Evolutionary conservation across 2,113 vertebrate genomes (phyloP), one percentile per base, ranked within the genome.

Genomic region (Silurus glanis): DNA sequence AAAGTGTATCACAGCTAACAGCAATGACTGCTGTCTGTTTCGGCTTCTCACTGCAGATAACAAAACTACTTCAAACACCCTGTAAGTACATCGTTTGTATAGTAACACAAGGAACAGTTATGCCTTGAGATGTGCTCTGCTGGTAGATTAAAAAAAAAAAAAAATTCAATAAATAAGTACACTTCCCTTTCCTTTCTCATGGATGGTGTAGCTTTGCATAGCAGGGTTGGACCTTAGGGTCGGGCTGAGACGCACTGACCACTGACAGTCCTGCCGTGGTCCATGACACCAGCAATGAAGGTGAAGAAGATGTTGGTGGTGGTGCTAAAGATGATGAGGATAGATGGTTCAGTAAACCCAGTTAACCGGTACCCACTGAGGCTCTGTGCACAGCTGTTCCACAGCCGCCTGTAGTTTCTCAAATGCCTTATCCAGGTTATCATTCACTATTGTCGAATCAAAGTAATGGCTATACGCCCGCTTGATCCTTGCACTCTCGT

Each of bases 391-490:
- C 90, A 99, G 93, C 61, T 93, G 95, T 92, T 99, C 97, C 0
- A 96, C 97, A 16, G 95, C 95, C 14, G 93, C 92, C 87, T 98
- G 97, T n/a, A 99, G 94, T 91, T 96, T 96, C 92, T 99, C 97
- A 45, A 99, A 99, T 90, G 98, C 97, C 92, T 97, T 98, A 95
- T 99, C 98, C 69, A 99, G 95, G 94, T 99, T 98, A 95, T 99
- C 96, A 45, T 98, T 99, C 71, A 97, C 90, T 87, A 99, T 97
- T 92, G 96, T 97, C 93, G 99, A 93, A 91, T 99, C 98, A 90
- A 99, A 99, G 89, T 97, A 99, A 95, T 99, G 98, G 95, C 96
- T 97, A 93, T 99, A 99, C 0, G 97, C 97, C 89, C 97, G 94
- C 76, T 97, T 97, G 90, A 99, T 97, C 89, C 97, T 96, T 2